A percentile compares a stretch with the other conserved stretches of the same genome.
Evolutionary conservation across 1,140 invertebrate species (phyloP).

Genomic region (Phortica variegata): DNA sequence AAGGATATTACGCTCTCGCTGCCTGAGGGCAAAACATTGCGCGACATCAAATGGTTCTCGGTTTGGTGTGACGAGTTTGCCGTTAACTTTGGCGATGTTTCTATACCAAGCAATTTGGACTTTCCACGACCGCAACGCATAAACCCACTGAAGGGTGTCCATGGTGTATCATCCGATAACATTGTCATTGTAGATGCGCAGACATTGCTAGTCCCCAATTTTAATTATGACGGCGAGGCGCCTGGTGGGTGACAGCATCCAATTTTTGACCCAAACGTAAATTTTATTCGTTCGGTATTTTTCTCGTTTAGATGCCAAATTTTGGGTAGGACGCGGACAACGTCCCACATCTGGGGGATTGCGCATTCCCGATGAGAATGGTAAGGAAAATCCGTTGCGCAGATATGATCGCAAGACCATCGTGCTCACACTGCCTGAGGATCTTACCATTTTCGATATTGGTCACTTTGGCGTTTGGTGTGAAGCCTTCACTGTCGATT

Average conservation of each 20-base stretch:
- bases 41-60: slow-evolving; percentile 82
- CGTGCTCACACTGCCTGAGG: slow-evolving; percentile 79
- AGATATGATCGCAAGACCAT: slow-evolving; percentile 83
- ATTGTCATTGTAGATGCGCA: slow-evolving; percentile 88
- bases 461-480: slow-evolving; percentile 87
- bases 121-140: slow-evolving; percentile 82
- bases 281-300: slow-evolving; percentile 8
- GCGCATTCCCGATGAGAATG: slow-evolving; percentile 84
- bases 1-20: slow-evolving; percentile 80
- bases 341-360: slow-evolving; percentile 77
- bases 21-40: slow-evolving; percentile 81
- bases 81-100: slow-evolving; percentile 87
- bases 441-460: slow-evolving; percentile 79
- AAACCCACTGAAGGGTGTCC: slow-evolving; percentile 72
- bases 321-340: slow-evolving; percentile 82
- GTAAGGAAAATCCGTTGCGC: slow-evolving; percentile 74
- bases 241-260: slow-evolving; percentile 66
- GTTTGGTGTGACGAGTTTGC: slow-evolving; percentile 88
- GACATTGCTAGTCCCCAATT: slow-evolving; percentile 82
- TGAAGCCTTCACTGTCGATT: slow-evolving; percentile 85
- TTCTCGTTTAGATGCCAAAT: slow-evolving; percentile 77
- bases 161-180: slow-evolving; percentile 79
- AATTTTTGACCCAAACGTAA: neutral
- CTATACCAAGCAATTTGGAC: slow-evolving; percentile 75
- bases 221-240: slow-evolving; percentile 86